A percentile compares a stretch with the other conserved stretches of the same genome.
phyloP scores from a whole-genome alignment of 37 sponge, comb jelly and placozoan genomes.

The Mnemiopsis leidyi region DNA sequence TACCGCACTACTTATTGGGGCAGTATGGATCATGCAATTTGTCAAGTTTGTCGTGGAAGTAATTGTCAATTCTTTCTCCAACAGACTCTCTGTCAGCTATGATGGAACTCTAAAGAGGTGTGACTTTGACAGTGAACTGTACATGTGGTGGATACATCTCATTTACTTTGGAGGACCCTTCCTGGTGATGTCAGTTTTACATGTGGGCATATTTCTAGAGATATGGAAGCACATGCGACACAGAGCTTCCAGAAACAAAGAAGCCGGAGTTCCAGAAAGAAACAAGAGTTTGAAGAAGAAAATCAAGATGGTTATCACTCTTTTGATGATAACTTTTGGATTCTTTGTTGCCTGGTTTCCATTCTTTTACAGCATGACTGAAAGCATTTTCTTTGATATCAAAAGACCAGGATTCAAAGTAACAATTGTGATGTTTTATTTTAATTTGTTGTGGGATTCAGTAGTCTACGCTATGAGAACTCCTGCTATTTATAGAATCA shows the following conservation, averaged over 20 bases:
- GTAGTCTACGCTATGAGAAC: not conserved
- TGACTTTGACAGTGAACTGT: not conserved
- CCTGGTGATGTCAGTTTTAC: not conserved
- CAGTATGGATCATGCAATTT: not conserved
- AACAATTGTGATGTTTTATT: not conserved
- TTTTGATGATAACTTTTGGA: not conserved
- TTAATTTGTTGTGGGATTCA: not conserved
- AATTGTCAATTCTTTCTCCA: not conserved
- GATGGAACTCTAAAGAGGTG: not conserved
- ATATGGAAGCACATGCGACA: not conserved
- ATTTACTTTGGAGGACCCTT: not conserved
- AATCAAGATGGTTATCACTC: not conserved
- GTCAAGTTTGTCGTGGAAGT: not conserved
- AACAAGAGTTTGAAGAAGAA: not conserved
- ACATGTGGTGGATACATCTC: not conserved
- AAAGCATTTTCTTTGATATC: not conserved
- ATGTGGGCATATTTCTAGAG: not conserved
- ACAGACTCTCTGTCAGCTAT: not conserved
- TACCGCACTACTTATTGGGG: not conserved
- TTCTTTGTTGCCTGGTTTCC: not conserved
- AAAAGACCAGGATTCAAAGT: not conserved
- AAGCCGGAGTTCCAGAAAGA: not conserved
- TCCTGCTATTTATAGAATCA: not conserved
- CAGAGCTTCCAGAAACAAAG: not conserved
- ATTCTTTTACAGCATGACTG: not conserved